Conservation (phyloP, 1,140 invertebrate species). For the Rhagoletis pomonella region DNA sequence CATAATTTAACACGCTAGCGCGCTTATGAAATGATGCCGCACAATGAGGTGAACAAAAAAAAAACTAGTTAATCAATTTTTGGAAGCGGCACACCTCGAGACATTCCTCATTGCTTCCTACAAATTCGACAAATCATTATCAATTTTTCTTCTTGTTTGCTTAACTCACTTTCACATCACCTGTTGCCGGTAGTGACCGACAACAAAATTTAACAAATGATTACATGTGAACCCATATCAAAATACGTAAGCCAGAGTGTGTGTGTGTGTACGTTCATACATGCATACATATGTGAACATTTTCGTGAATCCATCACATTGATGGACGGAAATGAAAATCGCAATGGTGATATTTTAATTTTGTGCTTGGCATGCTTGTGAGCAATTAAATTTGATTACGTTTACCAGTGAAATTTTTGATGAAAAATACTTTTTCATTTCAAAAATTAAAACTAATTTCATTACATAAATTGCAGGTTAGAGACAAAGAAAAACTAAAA, state of each 20-base stretch:
- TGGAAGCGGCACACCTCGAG: background rate
- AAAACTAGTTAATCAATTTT: background rate
- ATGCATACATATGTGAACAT: background rate
- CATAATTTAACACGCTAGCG: background rate
- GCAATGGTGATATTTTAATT: conserved; percentile 15
- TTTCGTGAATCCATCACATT: background rate
- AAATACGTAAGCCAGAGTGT: background rate
- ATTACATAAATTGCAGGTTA: background rate
- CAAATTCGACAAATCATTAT: background rate
- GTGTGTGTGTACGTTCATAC: background rate
- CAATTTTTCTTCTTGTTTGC: background rate
- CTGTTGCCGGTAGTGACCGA: background rate
- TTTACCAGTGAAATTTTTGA: conserved; percentile 2
- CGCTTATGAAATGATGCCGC: background rate
- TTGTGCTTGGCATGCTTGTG: background rate
- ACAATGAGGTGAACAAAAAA: background rate
- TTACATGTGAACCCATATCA: background rate
- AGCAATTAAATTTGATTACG: background rate
- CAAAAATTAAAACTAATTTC: background rate
- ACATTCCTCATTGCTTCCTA: conserved; percentile 25
- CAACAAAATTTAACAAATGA: background rate
- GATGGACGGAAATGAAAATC: conserved; percentile 43
- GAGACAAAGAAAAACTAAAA: background rate
- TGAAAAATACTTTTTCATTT: conserved; percentile 6
- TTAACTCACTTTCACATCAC: background rate